phyloP scores from a whole-genome alignment of 2,888 invertebrate genomes.

The Drosophila falleni region DNA sequence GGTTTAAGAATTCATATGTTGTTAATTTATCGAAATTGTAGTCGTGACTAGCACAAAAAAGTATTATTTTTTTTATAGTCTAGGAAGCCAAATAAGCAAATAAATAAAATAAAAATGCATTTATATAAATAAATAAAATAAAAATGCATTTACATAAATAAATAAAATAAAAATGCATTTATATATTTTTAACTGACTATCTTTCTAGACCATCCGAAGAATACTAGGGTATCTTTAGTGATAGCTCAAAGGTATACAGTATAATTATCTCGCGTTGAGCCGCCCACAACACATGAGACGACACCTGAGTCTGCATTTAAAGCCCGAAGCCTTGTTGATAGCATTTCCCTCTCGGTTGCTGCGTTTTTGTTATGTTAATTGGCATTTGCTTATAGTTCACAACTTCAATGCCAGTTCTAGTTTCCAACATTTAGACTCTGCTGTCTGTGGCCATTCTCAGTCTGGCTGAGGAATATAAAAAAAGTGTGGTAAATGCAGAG shows the following conservation, averaged over 20 bases:
- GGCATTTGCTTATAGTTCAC: constrained; percentile 65
- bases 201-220: neutral
- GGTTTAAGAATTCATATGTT: no score
- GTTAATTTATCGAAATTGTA: no score
- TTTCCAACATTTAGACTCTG: constrained; percentile 21
- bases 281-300: constrained; percentile 68
- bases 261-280: constrained; percentile 54
- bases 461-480: constrained; percentile 1
- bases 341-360: constrained; percentile 33
- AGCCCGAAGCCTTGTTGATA: constrained; percentile 46
- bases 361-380: constrained; percentile 78
- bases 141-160: no score
- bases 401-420: constrained; percentile 22
- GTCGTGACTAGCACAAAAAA: no score
- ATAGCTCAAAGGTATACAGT: constrained; percentile 33
- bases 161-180: no score
- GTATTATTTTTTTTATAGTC: no score
- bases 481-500: constrained; percentile 21
- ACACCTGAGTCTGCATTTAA: constrained; percentile 78
- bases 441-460: constrained; percentile 6
- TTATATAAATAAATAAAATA: no score
- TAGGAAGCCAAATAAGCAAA: no score
- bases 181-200: neutral
- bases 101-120: no score
- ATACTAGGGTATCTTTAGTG: constrained; percentile 11